phyloP scores from a whole-genome alignment of 2,113 vertebrate genomes.

The Calonectris borealis region DNA sequence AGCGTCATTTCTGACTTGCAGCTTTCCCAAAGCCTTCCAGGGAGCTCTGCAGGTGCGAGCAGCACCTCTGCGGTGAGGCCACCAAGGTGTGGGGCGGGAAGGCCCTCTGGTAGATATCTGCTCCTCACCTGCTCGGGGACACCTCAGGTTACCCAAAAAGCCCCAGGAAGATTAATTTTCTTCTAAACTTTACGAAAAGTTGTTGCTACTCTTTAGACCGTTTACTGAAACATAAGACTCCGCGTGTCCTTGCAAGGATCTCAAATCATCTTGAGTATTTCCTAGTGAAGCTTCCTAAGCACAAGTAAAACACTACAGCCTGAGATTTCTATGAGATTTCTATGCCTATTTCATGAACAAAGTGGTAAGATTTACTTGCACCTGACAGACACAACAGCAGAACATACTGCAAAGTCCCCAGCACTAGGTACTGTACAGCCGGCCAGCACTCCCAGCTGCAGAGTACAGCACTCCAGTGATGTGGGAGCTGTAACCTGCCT shows the following conservation, averaged over 20 bases:
- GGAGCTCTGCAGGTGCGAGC: background rate
- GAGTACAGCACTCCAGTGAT: background rate
- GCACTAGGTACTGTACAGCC: background rate
- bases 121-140: background rate
- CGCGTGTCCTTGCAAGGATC: background rate
- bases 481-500: background rate
- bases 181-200: background rate
- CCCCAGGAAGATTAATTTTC: background rate
- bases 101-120: background rate
- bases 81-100: background rate
- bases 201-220: background rate
- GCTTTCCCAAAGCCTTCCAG: background rate
- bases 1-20: background rate
- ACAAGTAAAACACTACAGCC: background rate
- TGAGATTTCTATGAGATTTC: background rate
- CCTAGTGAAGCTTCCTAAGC: background rate
- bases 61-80: rapidly evolving
- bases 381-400: background rate
- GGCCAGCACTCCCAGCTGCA: background rate
- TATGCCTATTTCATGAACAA: background rate
- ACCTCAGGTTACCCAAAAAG: background rate
- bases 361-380: background rate
- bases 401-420: background rate
- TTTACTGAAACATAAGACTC: background rate
- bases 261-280: background rate